These are phyloP conservation scores for Musca vetustissima DNA, from an alignment of 1,140 invertebrate species.

Conservation along the genomic window DNA sequence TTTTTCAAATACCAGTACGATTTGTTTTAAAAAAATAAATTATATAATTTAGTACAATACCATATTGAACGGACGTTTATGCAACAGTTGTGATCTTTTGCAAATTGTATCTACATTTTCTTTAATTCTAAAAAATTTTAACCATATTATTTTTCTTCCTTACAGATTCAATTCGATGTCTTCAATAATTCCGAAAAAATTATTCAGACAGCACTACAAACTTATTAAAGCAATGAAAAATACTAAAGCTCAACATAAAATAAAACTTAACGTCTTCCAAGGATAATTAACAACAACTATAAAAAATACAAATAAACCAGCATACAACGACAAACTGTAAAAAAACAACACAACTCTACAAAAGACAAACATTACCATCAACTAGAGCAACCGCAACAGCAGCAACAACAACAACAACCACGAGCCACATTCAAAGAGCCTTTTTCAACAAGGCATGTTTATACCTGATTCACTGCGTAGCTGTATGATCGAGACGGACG, in stretches of 20 bases:
- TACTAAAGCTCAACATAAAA: background rate
- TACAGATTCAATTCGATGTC: background rate
- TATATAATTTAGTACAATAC: too few relatives aligned
- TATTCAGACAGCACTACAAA: too few relatives aligned
- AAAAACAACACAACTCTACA: too few relatives aligned
- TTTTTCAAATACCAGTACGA: too few relatives aligned
- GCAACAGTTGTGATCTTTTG: too few relatives aligned
- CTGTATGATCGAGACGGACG: slow-evolving; percentile 83
- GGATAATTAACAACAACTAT: background rate
- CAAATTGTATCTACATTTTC: too few relatives aligned
- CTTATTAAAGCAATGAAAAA: too few relatives aligned
- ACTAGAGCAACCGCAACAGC: too few relatives aligned
- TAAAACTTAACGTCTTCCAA: background rate
- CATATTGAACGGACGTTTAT: too few relatives aligned
- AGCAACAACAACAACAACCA: too few relatives aligned
- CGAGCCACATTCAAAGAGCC: background rate
- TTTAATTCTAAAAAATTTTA: too few relatives aligned
- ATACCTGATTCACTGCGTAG: slow-evolving; percentile 77
- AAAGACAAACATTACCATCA: background rate
- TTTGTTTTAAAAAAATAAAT: too few relatives aligned
- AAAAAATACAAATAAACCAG: background rate
- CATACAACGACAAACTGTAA: background rate
- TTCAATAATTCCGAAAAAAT: background rate
- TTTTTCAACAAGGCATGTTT: slow-evolving; percentile 66
- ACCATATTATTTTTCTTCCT: background rate